A percentile compares a stretch with the other conserved stretches of the same genome.
Conservation (phyloP, 2,113 vertebrate genomes). For the Ophthalmolycus amberensis region DNA sequence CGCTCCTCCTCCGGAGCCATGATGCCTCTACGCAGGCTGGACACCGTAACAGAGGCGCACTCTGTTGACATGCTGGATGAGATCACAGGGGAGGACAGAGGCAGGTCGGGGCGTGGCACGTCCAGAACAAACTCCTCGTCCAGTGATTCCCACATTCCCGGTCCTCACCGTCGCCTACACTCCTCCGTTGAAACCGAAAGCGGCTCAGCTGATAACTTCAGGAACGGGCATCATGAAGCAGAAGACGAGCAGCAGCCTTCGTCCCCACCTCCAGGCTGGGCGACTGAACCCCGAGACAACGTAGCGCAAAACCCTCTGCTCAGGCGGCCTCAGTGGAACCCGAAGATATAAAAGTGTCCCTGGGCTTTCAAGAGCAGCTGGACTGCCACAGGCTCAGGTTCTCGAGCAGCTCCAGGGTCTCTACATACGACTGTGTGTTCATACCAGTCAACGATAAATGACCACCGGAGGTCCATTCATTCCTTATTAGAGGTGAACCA, state of each 20-base stretch:
- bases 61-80: conserved; percentile 65
- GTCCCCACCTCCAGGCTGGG: conserved; percentile 50
- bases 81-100: background rate
- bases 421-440: background rate
- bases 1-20: conserved; percentile 66
- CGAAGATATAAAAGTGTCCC: conserved; percentile 42
- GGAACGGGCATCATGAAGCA: conserved; percentile 7
- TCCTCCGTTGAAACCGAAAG: background rate
- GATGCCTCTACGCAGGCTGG: conserved; percentile 72
- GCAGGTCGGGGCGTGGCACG: background rate
- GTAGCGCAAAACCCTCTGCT: conserved; percentile 69
- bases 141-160: conserved; percentile 13
- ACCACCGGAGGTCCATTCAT: background rate
- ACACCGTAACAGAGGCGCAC: conserved; percentile 65
- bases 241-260: conserved; percentile 13
- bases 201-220: conserved; percentile 16
- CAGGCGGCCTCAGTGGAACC: conserved; percentile 75
- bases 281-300: conserved; percentile 57
- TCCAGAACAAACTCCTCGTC: conserved; percentile 58
- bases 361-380: conserved; percentile 11
- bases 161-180: conserved; percentile 12
- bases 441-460: background rate
- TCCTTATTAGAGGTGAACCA: background rate
- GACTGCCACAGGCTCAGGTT: conserved; percentile 18
- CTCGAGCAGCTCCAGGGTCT: conserved; percentile 9